Evolutionary conservation across 2,113 vertebrate genomes (phyloP), one percentile per base, ranked within the genome.

Genomic region (Perognathus longimembris): DNA sequence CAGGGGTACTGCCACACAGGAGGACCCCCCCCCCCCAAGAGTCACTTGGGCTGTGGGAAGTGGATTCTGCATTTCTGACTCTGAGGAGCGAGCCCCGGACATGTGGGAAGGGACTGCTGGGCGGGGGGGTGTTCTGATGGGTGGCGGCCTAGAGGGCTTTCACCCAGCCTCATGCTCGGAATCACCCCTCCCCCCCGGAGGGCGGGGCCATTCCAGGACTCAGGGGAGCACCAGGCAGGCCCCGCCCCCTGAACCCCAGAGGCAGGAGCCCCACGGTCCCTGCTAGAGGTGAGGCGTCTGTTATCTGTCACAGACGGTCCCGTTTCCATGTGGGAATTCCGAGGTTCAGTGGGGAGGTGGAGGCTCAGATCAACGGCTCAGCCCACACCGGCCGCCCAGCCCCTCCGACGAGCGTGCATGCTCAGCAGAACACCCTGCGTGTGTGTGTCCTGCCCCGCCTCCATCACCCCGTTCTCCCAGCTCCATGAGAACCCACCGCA

Each of bases 201-300:
- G 12, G 45, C 8, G 12, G 45, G 30, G 21, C 45, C 22, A 7
- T 0, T 11, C 78, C 73, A 28, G 70, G 59, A 57, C 12, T n/a
- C 1, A 0, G 12, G 36, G 15, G 9, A 22, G 28, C 1, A 22
- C 21, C 20, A 3, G 7, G 2, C 0, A 0, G 61, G 21, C 36
- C 57, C 36, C 7, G 10, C 17, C 50, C 14, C 64, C 36, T 1
- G 15, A 42, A 34, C 36, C 57, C 0, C 3, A 22, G 12, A 66
- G 70, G n/a, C 1, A 20, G 40, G 73, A 1, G 1, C 20, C 0
- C 0, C 2, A 3, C 22, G 54, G 21, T 8, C 24, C 6, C 64
- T 11, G 45, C 12, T 45, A 45, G 45, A 45, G n/a, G n/a, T n/a
- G n/a, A n/a, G n/a, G 45, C 45, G 9, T 45, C 45, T 45, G 12